Percentiles rank a stretch among this genome's conserved stretches.
Evolutionary conservation across 2,888 invertebrate species (phyloP).

Genomic region (Amaurobius ferox): DNA sequence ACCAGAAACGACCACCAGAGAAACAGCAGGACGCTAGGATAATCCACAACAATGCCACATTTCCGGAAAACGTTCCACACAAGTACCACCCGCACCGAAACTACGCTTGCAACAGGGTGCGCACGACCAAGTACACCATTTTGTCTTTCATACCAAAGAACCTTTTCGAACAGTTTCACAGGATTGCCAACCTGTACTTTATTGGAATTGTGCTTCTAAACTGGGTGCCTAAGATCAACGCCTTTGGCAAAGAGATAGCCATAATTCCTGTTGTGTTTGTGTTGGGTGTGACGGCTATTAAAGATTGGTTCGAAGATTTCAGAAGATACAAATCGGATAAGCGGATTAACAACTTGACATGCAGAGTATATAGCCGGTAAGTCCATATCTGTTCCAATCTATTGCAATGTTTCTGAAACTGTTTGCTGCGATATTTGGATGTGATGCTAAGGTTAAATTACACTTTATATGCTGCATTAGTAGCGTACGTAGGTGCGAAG

Average conservation of each 20-base stretch:
- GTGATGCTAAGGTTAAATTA: no score
- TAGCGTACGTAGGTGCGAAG: no score
- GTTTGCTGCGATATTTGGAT: no score
- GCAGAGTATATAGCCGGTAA: slow-evolving; percentile 94
- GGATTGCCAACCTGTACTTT: slow-evolving; percentile 98
- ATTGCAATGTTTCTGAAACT: no score
- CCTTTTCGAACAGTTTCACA: slow-evolving; percentile 96
- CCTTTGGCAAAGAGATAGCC: slow-evolving; percentile 96
- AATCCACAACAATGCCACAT: slow-evolving; percentile 90
- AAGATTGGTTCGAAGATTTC: slow-evolving; percentile 96
- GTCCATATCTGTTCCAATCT: slow-evolving; percentile 76
- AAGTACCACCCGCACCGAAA: slow-evolving; percentile 90
- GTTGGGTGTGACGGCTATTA: slow-evolving; percentile 93
- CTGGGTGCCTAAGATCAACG: slow-evolving; percentile 95
- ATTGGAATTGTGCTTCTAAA: slow-evolving; percentile 96
- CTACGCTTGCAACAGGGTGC: slow-evolving; percentile 88
- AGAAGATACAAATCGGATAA: slow-evolving; percentile 92
- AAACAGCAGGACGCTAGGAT: slow-evolving; percentile 71
- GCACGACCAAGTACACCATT: slow-evolving; percentile 96
- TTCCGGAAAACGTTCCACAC: slow-evolving; percentile 87
- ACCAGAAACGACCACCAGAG: slow-evolving; percentile 25
- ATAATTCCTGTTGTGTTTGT: slow-evolving; percentile 97
- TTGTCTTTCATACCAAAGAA: slow-evolving; percentile 97
- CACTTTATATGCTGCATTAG: no score
- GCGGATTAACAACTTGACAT: slow-evolving; percentile 93